Conservation (phyloP, 2,113 vertebrate species). For the Psettodes erumei region DNA sequence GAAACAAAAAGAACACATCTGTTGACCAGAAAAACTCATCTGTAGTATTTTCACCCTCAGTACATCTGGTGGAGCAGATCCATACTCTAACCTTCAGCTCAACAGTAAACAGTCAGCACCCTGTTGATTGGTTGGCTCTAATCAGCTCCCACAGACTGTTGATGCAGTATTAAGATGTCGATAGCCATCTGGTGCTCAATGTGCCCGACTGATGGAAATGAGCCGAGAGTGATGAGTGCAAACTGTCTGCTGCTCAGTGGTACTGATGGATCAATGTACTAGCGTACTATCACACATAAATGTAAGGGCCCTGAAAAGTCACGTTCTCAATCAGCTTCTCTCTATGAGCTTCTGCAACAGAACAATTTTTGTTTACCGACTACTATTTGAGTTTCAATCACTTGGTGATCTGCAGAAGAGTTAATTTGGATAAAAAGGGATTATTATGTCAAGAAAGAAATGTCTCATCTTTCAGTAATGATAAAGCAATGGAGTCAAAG, state of each 20-base stretch:
- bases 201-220: background rate
- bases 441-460: constrained; percentile 16
- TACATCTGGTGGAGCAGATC: constrained; percentile 1
- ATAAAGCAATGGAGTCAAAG: background rate
- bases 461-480: background rate
- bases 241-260: background rate
- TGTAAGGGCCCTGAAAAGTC: background rate
- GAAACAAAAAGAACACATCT: background rate
- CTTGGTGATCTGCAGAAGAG: background rate
- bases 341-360: background rate
- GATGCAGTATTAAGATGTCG: constrained; percentile 1
- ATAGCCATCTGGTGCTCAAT: constrained; percentile 14
- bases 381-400: no score
- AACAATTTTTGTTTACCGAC: no score
- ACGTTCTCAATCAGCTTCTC: background rate
- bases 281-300: background rate
- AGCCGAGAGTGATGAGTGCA: background rate
- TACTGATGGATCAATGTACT: background rate
- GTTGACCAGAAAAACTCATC: background rate
- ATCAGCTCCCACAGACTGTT: background rate
- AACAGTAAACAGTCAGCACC: background rate
- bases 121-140: constrained; percentile 14
- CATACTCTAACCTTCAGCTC: constrained; percentile 2
- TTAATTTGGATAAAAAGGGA: background rate
- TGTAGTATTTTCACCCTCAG: background rate